Percentiles rank a stretch among this genome's conserved stretches.
Conservation (phyloP, 2,888 invertebrate species). For the Ichneumon xanthorius region DNA sequence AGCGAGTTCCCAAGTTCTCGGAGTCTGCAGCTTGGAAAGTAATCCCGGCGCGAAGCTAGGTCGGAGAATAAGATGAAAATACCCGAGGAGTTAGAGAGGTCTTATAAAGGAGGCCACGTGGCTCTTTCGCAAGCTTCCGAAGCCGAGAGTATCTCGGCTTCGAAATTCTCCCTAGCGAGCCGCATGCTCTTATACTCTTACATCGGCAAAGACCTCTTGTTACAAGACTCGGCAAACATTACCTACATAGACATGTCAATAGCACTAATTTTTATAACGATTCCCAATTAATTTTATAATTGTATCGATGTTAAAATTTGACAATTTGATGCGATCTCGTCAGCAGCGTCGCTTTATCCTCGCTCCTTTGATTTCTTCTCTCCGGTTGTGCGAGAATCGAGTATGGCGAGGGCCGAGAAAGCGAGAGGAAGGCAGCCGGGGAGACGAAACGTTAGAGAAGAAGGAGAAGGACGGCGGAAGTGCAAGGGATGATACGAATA, state of each 20-base stretch:
- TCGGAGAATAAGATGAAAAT: slow-evolving; percentile 84
- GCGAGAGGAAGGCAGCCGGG: slow-evolving; percentile 25
- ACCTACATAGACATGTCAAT: slow-evolving; percentile 72
- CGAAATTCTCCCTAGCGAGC: slow-evolving; percentile 30
- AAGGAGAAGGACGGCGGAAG: slow-evolving; percentile 33
- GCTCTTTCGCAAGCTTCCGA: slow-evolving; percentile 36
- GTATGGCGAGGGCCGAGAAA: slow-evolving; percentile 57
- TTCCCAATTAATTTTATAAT: neutral
- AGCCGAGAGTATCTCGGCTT: slow-evolving; percentile 33
- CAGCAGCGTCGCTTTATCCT: slow-evolving; percentile 79
- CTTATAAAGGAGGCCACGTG: slow-evolving; percentile 74
- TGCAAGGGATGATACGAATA: slow-evolving; percentile 69
- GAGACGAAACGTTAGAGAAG: slow-evolving; percentile 50
- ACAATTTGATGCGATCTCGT: slow-evolving; percentile 77
- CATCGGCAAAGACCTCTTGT: slow-evolving; percentile 63
- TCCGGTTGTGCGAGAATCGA: slow-evolving; percentile 69
- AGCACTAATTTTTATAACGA: neutral
- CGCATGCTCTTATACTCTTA: slow-evolving; percentile 58
- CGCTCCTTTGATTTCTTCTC: slow-evolving; percentile 83
- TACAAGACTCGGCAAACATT: slow-evolving; percentile 79
- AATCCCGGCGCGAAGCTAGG: slow-evolving; percentile 80
- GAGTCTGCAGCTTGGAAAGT: slow-evolving; percentile 79
- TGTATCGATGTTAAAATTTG: neutral
- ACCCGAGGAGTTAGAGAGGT: slow-evolving; percentile 84
- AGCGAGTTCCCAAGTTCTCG: slow-evolving; percentile 79